phyloP scores from a whole-genome alignment of 2,888 invertebrate species.

The Leptogaster cylindrica region DNA sequence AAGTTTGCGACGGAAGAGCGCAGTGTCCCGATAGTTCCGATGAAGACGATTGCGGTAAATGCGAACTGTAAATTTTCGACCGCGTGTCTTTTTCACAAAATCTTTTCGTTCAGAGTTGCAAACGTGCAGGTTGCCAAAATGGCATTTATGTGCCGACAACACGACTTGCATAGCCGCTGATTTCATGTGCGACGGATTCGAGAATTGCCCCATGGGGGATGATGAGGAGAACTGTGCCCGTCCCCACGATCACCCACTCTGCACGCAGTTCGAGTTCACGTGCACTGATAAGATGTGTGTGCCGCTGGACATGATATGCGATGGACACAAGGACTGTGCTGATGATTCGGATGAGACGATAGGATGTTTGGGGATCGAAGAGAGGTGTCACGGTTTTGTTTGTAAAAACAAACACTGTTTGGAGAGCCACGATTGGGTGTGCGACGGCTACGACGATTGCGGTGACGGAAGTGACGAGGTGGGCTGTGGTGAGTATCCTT shows the following conservation, averaged over 20 bases:
- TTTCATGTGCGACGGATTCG: constrained; percentile 75
- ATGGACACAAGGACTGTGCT: constrained; percentile 73
- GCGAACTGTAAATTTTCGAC: neutral
- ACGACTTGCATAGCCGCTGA: constrained; percentile 72
- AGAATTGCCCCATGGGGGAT: constrained; percentile 71
- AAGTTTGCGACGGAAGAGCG: constrained; percentile 57
- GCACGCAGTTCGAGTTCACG: constrained; percentile 56
- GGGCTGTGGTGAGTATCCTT: constrained; percentile 63
- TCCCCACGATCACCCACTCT: constrained; percentile 50
- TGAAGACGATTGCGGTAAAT: constrained; percentile 59
- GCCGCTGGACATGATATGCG: constrained; percentile 71
- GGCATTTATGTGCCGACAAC: constrained; percentile 57
- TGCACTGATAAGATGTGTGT: constrained; percentile 67
- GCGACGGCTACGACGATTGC: constrained; percentile 67
- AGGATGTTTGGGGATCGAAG: constrained; percentile 59
- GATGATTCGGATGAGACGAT: constrained; percentile 74
- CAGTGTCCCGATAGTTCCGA: constrained; percentile 59
- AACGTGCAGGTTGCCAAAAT: constrained; percentile 57
- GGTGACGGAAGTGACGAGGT: constrained; percentile 66
- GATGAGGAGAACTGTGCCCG: constrained; percentile 65
- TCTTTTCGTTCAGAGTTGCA: constrained; percentile 52
- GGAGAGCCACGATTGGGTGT: constrained; percentile 63
- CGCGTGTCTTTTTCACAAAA: neutral
- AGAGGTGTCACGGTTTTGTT: constrained; percentile 68
- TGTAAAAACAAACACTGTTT: constrained; percentile 68